These are phyloP conservation scores for Xenentodon cancila DNA, from an alignment of 2,797 vertebrate genomes.

Conservation along the genomic window DNA sequence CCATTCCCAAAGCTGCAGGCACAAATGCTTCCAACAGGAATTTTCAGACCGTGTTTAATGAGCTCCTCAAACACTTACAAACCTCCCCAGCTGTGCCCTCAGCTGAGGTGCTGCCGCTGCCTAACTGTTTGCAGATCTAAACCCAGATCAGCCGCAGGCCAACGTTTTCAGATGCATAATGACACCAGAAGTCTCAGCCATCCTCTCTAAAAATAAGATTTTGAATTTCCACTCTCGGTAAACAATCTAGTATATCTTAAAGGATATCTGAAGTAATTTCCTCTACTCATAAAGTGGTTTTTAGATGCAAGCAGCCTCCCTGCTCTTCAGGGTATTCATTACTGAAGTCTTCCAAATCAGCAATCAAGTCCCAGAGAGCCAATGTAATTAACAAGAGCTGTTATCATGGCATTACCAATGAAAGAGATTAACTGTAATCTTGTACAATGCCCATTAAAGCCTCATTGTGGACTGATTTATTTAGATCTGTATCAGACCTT, in stretches of 20 bases:
- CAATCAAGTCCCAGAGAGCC: slow-evolving; percentile 64
- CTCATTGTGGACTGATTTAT: slow-evolving; percentile 40
- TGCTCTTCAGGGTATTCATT: slow-evolving; percentile 42
- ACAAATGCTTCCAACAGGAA: slow-evolving; percentile 37
- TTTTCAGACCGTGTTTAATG: slow-evolving; percentile 55
- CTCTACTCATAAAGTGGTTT: slow-evolving; percentile 20
- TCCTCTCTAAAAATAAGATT: slow-evolving; percentile 19
- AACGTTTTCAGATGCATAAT: slow-evolving; percentile 32
- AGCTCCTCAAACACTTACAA: slow-evolving; percentile 61
- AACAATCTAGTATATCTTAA: slow-evolving; percentile 6
- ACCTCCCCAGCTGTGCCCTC: slow-evolving; percentile 50
- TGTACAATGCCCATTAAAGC: slow-evolving; percentile 36
- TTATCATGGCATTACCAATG: slow-evolving; percentile 66
- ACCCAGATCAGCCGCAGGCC: slow-evolving; percentile 17
- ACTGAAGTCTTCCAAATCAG: slow-evolving; percentile 49
- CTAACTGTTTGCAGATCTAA: slow-evolving; percentile 17
- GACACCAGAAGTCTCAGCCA: slow-evolving; percentile 18
- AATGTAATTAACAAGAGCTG: slow-evolving; percentile 67
- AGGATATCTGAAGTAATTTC: not conserved
- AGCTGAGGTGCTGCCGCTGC: slow-evolving; percentile 20
- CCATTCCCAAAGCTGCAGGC: slow-evolving; percentile 39
- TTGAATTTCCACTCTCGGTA: slow-evolving; percentile 5
- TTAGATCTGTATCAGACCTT: slow-evolving; percentile 36
- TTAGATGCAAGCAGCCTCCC: slow-evolving; percentile 37
- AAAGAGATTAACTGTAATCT: slow-evolving; percentile 67